A percentile compares a stretch with the other conserved stretches of the same genome.
Evolutionary conservation across 2,797 vertebrate genomes (phyloP).

Genomic region (Aplochiton taeniatus): DNA sequence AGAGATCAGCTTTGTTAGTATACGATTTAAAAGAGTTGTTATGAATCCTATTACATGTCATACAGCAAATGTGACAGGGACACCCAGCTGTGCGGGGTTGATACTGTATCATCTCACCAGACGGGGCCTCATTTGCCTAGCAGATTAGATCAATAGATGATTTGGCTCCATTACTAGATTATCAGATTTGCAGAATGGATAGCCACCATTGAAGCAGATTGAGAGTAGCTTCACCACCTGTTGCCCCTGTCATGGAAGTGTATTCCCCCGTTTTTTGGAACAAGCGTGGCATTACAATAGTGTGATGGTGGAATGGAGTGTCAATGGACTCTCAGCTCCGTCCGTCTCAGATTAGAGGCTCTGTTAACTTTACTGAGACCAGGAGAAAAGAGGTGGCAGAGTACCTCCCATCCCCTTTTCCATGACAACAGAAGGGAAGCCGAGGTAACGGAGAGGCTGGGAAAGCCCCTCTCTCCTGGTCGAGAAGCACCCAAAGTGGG

Average conservation of each 20-base stretch:
- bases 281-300: too few species aligned
- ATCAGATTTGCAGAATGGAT: constrained; percentile 40
- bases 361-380: neutral
- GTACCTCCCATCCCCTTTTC: constrained; percentile 31
- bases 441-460: constrained; percentile 42
- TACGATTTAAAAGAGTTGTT: constrained; percentile 44
- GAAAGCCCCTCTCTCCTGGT: constrained; percentile 74
- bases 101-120: constrained; percentile 50
- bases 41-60: constrained; percentile 59
- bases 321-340: neutral
- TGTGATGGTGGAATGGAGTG: neutral
- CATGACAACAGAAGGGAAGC: constrained; percentile 39
- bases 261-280: too few species aligned
- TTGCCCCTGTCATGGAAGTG: too few species aligned
- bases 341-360: neutral
- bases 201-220: constrained; percentile 17
- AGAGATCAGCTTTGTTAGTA: constrained; percentile 31
- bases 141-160: constrained; percentile 61
- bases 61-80: constrained; percentile 42
- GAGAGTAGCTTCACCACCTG: neutral
- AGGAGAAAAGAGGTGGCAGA: neutral
- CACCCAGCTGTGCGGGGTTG: constrained; percentile 38
- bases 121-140: constrained; percentile 62
- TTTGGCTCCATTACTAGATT: constrained; percentile 50
- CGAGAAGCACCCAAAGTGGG: constrained; percentile 77